These are phyloP conservation scores for Malaclemys terrapin DNA, from an alignment of 2,113 vertebrate genomes.

Conservation along the genomic window DNA sequence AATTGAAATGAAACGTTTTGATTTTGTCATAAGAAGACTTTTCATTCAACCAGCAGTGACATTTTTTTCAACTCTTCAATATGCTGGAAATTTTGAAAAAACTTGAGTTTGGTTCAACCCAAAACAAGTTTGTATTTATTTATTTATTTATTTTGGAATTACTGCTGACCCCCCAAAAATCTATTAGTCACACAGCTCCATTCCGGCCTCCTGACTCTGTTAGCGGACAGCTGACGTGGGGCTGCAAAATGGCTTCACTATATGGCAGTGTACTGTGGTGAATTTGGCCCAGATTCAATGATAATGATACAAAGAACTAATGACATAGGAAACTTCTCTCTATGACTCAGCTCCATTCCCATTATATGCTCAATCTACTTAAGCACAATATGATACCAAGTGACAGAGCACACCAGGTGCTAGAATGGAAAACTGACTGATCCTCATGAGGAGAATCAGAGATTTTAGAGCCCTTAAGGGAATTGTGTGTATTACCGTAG, in stretches of 20 bases:
- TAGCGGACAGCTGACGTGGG: background rate
- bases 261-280: background rate
- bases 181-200: background rate
- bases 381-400: accelerated
- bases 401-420: background rate
- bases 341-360: background rate
- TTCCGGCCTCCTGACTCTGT: background rate
- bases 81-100: background rate
- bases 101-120: background rate
- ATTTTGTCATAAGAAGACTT: too few species aligned
- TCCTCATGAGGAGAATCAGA: accelerated
- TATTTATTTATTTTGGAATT: background rate
- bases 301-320: accelerated
- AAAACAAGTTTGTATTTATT: background rate
- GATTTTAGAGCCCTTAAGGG: background rate
- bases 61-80: background rate
- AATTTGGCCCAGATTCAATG: background rate
- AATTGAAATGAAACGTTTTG: too few species aligned
- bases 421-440: background rate
- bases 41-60: too few species aligned
- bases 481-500: accelerated
- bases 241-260: background rate
- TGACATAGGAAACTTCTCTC: background rate
- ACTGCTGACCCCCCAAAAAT: background rate
- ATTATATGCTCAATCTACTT: background rate